Evolutionary conservation across 2,888 invertebrate species (phyloP).

Genomic region (Amphipoea lucens): DNA sequence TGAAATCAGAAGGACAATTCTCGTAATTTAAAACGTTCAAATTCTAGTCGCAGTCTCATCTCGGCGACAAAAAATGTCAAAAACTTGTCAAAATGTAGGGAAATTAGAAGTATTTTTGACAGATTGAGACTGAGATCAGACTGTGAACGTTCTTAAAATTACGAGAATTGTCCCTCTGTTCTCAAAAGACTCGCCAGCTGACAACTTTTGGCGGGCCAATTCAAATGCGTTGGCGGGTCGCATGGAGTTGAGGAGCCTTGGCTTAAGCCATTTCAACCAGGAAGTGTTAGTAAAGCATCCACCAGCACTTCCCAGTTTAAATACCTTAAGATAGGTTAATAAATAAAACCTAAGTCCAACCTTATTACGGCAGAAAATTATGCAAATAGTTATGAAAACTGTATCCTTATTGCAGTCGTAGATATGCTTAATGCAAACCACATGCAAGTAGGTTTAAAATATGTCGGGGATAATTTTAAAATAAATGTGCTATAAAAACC

Average conservation of each 20-base stretch:
- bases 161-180: too few relatives aligned
- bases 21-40: too few relatives aligned
- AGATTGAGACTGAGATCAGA: too few relatives aligned
- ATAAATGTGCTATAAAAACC: constrained; percentile 21
- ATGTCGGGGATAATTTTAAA: constrained; percentile 20
- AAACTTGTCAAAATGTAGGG: too few relatives aligned
- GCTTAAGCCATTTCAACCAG: constrained; percentile 22
- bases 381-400: constrained; percentile 54
- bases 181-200: too few relatives aligned
- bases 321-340: constrained; percentile 27
- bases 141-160: too few relatives aligned
- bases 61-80: too few relatives aligned
- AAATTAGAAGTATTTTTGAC: too few relatives aligned
- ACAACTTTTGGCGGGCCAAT: too few relatives aligned
- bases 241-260: not conserved
- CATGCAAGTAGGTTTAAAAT: constrained; percentile 22
- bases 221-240: too few relatives aligned
- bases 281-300: constrained; percentile 18
- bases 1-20: too few relatives aligned
- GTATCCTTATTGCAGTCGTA: constrained; percentile 51
- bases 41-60: too few relatives aligned
- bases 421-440: constrained; percentile 15
- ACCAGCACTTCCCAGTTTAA: constrained; percentile 18
- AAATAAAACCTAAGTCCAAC: constrained; percentile 37
- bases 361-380: constrained; percentile 51